phyloP scores from a whole-genome alignment of 2,797 vertebrate species.

The Acanthis flammea region DNA sequence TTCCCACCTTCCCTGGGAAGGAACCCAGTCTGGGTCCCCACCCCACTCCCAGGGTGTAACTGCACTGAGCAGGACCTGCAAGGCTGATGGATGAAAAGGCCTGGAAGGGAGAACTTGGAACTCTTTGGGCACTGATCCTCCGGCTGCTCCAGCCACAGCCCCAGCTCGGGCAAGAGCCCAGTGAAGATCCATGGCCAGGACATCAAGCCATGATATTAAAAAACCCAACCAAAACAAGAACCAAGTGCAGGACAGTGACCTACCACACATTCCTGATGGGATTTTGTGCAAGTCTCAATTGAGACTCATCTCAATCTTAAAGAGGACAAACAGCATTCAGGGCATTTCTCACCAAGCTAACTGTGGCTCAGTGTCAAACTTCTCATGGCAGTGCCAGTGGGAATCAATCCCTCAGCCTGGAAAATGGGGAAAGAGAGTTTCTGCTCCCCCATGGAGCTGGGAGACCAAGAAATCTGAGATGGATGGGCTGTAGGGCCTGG shows the following conservation, averaged over 20 bases:
- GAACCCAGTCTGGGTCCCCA: background rate
- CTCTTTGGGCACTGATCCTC: background rate
- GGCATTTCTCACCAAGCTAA: background rate
- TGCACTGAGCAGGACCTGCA: background rate
- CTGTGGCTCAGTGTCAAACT: rapidly evolving
- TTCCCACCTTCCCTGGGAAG: background rate
- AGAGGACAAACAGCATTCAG: background rate
- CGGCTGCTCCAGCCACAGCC: background rate
- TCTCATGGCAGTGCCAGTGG: background rate
- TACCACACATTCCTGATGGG: background rate
- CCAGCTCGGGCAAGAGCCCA: background rate
- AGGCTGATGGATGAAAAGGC: background rate
- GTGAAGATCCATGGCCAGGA: background rate
- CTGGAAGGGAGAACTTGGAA: background rate
- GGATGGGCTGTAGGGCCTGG: background rate
- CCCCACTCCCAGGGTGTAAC: rapidly evolving
- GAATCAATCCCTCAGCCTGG: background rate
- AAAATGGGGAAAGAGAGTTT: background rate
- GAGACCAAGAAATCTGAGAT: rapidly evolving
- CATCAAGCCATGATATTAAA: background rate
- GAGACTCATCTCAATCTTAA: background rate
- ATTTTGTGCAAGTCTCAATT: background rate
- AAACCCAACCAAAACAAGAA: background rate
- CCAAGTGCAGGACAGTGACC: rapidly evolving
- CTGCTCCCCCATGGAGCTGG: background rate